Conservation (phyloP, 2,888 invertebrate genomes). For the Chironomus riparius region DNA sequence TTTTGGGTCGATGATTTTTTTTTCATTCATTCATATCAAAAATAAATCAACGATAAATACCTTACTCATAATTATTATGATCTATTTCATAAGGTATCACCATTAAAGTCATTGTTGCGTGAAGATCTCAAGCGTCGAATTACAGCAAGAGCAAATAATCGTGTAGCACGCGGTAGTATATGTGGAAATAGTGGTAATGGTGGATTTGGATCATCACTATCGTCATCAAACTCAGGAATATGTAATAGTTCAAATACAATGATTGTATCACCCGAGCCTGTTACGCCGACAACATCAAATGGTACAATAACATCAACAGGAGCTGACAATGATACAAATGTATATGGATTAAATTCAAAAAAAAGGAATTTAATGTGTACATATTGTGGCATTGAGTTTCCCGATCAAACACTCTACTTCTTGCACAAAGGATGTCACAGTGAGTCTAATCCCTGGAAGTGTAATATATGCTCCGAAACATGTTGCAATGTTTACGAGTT, state of each 20-base stretch:
- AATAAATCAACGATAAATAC: not conserved
- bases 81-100: slow-evolving; percentile 50
- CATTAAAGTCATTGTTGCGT: slow-evolving; percentile 71
- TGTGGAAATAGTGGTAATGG: slow-evolving; percentile 32
- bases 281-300: slow-evolving; percentile 45
- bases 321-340: slow-evolving; percentile 46
- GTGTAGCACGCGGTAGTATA: slow-evolving; percentile 40
- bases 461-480: slow-evolving; percentile 94
- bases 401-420: slow-evolving; percentile 92
- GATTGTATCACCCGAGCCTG: slow-evolving; percentile 44
- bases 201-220: slow-evolving; percentile 14
- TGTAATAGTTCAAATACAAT: slow-evolving; percentile 42
- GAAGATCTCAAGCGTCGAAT: slow-evolving; percentile 77
- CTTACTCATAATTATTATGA: not conserved
- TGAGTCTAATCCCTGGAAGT: slow-evolving; percentile 92
- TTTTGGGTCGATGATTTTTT: slow-evolving; percentile 10
- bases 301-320: slow-evolving; percentile 66
- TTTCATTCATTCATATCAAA: slow-evolving; percentile 10
- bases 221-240: slow-evolving; percentile 3
- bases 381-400: slow-evolving; percentile 90
- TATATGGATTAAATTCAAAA: slow-evolving; percentile 38
- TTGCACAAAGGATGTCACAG: slow-evolving; percentile 97
- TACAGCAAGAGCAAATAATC: slow-evolving; percentile 56
- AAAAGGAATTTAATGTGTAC: slow-evolving; percentile 63
- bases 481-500: slow-evolving; percentile 94